A percentile compares a stretch with the other conserved stretches of the same genome.
Conservation (phyloP, 1,140 invertebrate genomes). For the Caenorhabditis remanei region DNA sequence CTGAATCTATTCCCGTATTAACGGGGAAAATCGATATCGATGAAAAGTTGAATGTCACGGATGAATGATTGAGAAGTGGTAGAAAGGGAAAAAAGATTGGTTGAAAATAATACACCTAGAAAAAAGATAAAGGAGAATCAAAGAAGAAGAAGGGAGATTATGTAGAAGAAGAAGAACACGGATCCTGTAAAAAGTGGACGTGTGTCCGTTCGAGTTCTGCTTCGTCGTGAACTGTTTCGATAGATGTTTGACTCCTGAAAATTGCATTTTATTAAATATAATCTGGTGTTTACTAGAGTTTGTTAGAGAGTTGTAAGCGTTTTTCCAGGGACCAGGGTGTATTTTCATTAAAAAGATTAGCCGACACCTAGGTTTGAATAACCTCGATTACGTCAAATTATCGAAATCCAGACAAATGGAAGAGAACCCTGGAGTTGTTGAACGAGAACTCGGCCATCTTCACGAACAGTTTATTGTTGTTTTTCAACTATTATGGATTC, state of each 20-base stretch:
- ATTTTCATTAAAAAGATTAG: too few relatives aligned
- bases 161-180: slow-evolving; percentile 26
- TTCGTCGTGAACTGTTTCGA: slow-evolving; percentile 57
- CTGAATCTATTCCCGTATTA: slow-evolving; percentile 20
- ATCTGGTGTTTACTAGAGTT: too few relatives aligned
- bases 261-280: neutral
- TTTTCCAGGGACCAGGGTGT: neutral
- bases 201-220: slow-evolving; percentile 51
- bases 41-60: slow-evolving; percentile 38
- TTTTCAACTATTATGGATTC: neutral
- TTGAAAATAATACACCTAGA: slow-evolving; percentile 26
- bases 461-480: neutral
- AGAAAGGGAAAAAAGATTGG: neutral
- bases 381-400: neutral
- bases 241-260: slow-evolving; percentile 60
- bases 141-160: neutral
- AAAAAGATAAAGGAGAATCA: slow-evolving; percentile 7
- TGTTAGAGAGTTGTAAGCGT: neutral
- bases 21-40: slow-evolving; percentile 31
- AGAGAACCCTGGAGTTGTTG: neutral
- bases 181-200: slow-evolving; percentile 34
- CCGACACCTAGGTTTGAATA: neutral
- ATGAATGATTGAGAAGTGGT: slow-evolving; percentile 1
- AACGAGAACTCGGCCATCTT: slow-evolving; percentile 39
- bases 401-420: slow-evolving; percentile 24